A percentile compares a stretch with the other conserved stretches of the same genome.
These are phyloP conservation scores for Pentalonia nigronervosa DNA, from an alignment of 1,140 invertebrate genomes.

Conservation along the genomic window DNA sequence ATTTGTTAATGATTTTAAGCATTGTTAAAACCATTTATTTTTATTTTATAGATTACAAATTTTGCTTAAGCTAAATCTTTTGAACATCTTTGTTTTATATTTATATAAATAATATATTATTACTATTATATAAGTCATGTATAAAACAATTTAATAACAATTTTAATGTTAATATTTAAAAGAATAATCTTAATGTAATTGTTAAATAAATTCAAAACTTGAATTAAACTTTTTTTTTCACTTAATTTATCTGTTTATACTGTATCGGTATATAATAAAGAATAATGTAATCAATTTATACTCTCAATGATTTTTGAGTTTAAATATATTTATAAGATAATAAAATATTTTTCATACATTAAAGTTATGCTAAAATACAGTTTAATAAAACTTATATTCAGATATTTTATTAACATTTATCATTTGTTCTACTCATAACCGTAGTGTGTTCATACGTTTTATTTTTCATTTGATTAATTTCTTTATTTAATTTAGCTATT, in stretches of 20 bases:
- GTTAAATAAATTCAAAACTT: conserved; percentile 8
- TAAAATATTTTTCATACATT: background rate
- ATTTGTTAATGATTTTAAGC: conserved; percentile 7
- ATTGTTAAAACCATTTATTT: background rate
- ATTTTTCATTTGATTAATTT: background rate
- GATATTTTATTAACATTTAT: background rate
- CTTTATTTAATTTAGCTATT: background rate
- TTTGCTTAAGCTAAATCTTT: conserved; percentile 9
- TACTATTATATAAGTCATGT: background rate
- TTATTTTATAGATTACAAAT: conserved; percentile 15
- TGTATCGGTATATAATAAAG: background rate
- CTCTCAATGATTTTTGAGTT: background rate
- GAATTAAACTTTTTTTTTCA: background rate
- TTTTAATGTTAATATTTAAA: background rate
- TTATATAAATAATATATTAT: conserved; percentile 31
- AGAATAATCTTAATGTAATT: background rate
- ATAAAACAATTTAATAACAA: conserved; percentile 20
- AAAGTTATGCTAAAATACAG: background rate
- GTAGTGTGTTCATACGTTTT: background rate
- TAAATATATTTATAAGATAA: background rate
- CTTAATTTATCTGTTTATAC: background rate
- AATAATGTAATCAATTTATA: background rate
- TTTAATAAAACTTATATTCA: background rate
- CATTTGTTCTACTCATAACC: background rate
- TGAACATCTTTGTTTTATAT: conserved; percentile 5